A percentile compares a stretch with the other conserved stretches of the same genome.
Conservation (phyloP, 92 coral and sea anemone genomes). For the Zoanthus gigantus region DNA sequence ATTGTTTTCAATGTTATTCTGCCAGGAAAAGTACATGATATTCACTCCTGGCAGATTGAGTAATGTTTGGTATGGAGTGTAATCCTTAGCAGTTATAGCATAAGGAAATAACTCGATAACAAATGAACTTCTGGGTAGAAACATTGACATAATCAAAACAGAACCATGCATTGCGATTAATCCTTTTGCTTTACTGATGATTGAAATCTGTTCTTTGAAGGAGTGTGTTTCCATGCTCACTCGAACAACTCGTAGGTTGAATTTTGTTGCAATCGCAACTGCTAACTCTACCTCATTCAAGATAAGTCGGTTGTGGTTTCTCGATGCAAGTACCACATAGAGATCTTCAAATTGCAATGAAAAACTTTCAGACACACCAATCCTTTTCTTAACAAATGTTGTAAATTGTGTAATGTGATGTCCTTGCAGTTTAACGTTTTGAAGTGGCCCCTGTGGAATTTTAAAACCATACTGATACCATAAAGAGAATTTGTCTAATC, state of each 20-base stretch:
- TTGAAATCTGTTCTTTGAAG: constrained; percentile 68
- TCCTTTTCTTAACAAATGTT: constrained; percentile 63
- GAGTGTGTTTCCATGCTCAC: constrained; percentile 89
- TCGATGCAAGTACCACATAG: constrained; percentile 71
- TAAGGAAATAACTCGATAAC: constrained; percentile 90
- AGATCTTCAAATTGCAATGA: background rate
- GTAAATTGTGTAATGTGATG: constrained; percentile 73
- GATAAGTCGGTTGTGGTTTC: constrained; percentile 85
- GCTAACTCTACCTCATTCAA: constrained; percentile 84
- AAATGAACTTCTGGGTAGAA: constrained; percentile 76
- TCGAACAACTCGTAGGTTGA: constrained; percentile 76
- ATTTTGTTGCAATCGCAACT: constrained; percentile 76
- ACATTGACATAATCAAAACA: constrained; percentile 83
- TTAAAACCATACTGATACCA: constrained; percentile 99
- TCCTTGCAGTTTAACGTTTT: constrained; percentile 66
- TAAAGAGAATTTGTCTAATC: constrained; percentile 88
- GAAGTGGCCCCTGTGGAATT: constrained; percentile 82
- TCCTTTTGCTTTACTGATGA: constrained; percentile 79
- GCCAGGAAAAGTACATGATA: constrained; percentile 80
- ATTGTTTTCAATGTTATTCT: constrained; percentile 77
- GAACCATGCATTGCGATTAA: constrained; percentile 99
- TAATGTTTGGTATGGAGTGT: constrained; percentile 90
- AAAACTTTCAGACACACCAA: constrained; percentile 46
- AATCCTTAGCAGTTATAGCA: constrained; percentile 81
- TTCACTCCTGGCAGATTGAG: constrained; percentile 79